Conservation (phyloP, 2,797 vertebrate species). For the Harpagifer antarcticus region DNA sequence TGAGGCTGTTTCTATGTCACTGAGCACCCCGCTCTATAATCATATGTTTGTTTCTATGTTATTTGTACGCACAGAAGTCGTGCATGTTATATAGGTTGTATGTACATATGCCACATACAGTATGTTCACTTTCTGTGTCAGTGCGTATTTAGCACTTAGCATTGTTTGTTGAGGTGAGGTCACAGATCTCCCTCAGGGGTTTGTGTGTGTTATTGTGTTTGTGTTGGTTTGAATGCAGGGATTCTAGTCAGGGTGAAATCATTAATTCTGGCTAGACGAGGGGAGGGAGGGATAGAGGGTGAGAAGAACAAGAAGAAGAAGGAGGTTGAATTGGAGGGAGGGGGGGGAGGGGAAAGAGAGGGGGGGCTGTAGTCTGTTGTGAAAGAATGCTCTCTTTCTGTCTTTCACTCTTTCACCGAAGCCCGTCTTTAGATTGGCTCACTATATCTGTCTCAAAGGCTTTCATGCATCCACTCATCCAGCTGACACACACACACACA, state of each 20-base stretch:
- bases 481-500: conserved; percentile 67
- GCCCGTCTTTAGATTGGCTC: conserved; percentile 76
- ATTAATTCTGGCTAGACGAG: conserved; percentile 74
- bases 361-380: conserved; percentile 62
- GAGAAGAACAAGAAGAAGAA: conserved; percentile 50
- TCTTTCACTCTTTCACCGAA: conserved; percentile 71
- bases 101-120: conserved; percentile 21
- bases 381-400: conserved; percentile 73
- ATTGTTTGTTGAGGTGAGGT: conserved; percentile 70
- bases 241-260: conserved; percentile 76
- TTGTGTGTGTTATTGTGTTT: conserved; percentile 29
- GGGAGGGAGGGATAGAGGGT: conserved; percentile 45
- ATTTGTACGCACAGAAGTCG: neutral
- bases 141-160: conserved; percentile 65
- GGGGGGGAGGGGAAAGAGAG: conserved; percentile 1
- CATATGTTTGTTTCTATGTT: conserved; percentile 3
- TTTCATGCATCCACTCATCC: conserved; percentile 80
- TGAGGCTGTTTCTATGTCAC: conserved; percentile 62
- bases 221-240: conserved; percentile 60
- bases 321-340: conserved; percentile 53
- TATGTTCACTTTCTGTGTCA: conserved; percentile 66
- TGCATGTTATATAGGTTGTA: neutral
- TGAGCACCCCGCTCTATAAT: conserved; percentile 43
- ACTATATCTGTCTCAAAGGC: conserved; percentile 78
- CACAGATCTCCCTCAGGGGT: conserved; percentile 64